A percentile compares a stretch with the other conserved stretches of the same genome.
phyloP scores from a whole-genome alignment of 2,113 vertebrate genomes.

The Mustela lutreola region DNA sequence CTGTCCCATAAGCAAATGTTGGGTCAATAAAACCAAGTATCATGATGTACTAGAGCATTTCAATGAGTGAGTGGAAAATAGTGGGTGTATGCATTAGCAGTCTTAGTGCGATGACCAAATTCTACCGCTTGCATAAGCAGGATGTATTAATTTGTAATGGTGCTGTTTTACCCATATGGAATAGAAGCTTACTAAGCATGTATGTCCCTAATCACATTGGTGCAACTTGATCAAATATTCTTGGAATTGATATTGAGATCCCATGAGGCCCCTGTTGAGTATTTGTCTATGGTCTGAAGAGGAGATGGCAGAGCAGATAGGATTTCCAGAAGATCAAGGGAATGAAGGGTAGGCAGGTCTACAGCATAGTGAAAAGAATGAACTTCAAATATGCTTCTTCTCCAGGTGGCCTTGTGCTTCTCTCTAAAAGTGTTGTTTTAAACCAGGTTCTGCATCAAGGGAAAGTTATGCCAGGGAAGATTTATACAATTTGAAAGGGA shows the following conservation, averaged over 20 bases:
- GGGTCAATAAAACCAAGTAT: conserved; percentile 7
- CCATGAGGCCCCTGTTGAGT: background rate
- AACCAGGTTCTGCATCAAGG: background rate
- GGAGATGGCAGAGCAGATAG: background rate
- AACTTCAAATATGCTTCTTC: background rate
- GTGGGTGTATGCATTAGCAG: background rate
- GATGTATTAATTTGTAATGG: background rate
- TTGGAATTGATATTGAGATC: background rate
- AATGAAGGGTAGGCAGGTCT: background rate
- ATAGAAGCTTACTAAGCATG: background rate
- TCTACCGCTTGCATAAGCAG: background rate
- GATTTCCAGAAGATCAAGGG: background rate
- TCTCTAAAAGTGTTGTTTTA: background rate
- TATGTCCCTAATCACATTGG: background rate
- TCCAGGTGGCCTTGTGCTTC: background rate
- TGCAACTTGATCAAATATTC: background rate
- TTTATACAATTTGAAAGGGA: background rate
- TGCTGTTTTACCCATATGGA: background rate
- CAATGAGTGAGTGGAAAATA: background rate
- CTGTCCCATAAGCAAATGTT: background rate
- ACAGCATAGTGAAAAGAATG: background rate
- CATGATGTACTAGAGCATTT: background rate
- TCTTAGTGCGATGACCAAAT: background rate
- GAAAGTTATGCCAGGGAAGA: background rate
- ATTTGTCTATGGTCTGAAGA: background rate